Base-by-base conservation (phyloP, 2,797 vertebrate genomes). In the Merluccius polli region DNA sequence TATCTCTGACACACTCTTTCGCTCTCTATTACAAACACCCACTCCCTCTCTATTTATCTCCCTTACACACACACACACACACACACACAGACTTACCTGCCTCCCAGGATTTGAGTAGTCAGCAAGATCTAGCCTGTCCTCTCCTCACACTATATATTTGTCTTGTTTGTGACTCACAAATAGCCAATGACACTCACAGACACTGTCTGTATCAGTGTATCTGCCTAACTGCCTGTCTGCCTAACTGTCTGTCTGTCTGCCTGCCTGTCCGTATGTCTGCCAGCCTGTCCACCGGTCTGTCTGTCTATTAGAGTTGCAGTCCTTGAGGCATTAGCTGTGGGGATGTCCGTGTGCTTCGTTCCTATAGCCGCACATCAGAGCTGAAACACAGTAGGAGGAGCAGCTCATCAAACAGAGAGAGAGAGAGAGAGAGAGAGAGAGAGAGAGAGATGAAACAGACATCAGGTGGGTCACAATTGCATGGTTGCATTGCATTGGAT, bases 121-220 rank as follows among this genome's bases (percentile, higher is more conserved):
- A 38, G 27, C 59, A 24, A 27, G 52, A 52, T 75, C 41, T 75
- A 29, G 79, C 73, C 81, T 86, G n/a, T n/a, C n/a, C 33, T 79
- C 29, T 79, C 77, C 52, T 36, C 21, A 80, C 1, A 76, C 71
- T 82, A 82, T 30, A 3, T 32, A 7, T 70, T 32, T 13, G 12
- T 71, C 70, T 33, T 31, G 2, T 24, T 71, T 33, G 31, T 65
- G 59, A 65, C 59, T 65, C 59, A 65, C 24, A 65, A 65, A 65
- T 27, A 65, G 24, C 7, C 8, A 59, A n/a, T 59, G 52, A 9
- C 21, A n/a, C n/a, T 29, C 21, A 65, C 0, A 27, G 24, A 24
- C 52, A 59, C 35, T n/a, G 18, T 38, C 11, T 72, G 21, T 27
- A 13, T 15, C 71, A 10, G 21, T n/a, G 2, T 24, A 9, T 13